phyloP scores from a whole-genome alignment of 2,797 vertebrate genomes.

The Gambelia wislizenii region DNA sequence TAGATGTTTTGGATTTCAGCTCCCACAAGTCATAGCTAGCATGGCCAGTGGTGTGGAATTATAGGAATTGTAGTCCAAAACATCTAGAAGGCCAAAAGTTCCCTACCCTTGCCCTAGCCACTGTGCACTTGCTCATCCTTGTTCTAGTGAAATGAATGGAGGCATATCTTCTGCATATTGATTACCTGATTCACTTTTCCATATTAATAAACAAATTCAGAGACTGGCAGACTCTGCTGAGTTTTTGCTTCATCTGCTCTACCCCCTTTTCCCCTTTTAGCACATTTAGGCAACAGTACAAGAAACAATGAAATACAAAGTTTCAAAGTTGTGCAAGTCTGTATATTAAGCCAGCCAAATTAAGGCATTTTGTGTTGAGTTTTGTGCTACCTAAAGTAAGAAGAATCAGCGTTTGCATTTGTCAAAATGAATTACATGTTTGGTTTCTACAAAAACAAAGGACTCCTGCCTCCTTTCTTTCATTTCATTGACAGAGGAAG shows the following conservation, averaged over 20 bases:
- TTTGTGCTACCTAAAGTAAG: not conserved
- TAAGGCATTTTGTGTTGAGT: not conserved
- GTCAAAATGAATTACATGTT: not conserved
- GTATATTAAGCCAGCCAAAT: not conserved
- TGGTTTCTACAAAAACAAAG: not conserved
- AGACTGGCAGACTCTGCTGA: not conserved
- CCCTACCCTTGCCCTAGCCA: no score
- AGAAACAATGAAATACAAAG: not conserved
- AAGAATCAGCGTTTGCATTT: constrained; percentile 1
- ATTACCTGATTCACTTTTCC: not conserved
- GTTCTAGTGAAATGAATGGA: not conserved
- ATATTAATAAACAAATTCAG: not conserved
- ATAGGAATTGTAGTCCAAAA: no score
- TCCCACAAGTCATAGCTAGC: no score
- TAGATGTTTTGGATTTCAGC: no score
- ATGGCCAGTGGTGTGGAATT: no score
- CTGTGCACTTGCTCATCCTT: no score
- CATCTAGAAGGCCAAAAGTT: no score
- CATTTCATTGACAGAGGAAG: constrained; percentile 15
- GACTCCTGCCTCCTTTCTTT: not conserved
- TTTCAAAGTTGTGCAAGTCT: not conserved
- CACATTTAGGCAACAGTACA: not conserved
- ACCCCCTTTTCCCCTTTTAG: not conserved
- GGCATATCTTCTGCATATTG: not conserved
- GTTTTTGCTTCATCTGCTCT: not conserved